Conservation (phyloP, 2,797 vertebrate genomes). For the Meriones psammophilus region DNA sequence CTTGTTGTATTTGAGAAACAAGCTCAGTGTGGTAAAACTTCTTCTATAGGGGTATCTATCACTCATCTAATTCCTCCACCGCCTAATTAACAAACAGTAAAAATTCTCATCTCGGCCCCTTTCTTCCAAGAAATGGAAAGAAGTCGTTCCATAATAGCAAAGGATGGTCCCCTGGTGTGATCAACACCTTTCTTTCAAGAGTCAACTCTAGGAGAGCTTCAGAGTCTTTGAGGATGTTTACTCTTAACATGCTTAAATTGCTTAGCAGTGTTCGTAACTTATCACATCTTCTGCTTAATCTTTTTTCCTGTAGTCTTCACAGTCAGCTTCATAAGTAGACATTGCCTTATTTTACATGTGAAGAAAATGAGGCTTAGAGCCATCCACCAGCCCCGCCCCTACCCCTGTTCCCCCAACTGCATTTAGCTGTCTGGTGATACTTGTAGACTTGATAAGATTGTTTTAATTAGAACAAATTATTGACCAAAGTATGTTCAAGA, state of each 20-base stretch:
- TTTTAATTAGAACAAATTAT: neutral
- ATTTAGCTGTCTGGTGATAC: neutral
- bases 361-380: constrained; percentile 25
- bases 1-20: constrained; percentile 23
- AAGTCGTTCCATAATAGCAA: neutral
- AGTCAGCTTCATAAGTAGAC: neutral
- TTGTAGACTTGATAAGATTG: neutral
- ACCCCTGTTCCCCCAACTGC: too few species aligned
- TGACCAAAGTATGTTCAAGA: neutral
- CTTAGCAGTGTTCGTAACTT: constrained; percentile 1
- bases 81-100: neutral
- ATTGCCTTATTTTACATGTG: neutral
- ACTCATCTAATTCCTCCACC: neutral
- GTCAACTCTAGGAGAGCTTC: neutral
- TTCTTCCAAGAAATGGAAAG: neutral
- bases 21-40: neutral
- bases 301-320: neutral
- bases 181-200: constrained; percentile 9
- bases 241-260: constrained; percentile 25
- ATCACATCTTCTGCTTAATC: neutral
- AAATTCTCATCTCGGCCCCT: neutral
- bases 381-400: too few species aligned
- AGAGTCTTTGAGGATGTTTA: neutral
- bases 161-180: neutral
- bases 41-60: neutral